Evolutionary conservation across 2,888 invertebrate genomes (phyloP), one percentile per base, ranked within the genome.

Genomic region (Andricus curvator): DNA sequence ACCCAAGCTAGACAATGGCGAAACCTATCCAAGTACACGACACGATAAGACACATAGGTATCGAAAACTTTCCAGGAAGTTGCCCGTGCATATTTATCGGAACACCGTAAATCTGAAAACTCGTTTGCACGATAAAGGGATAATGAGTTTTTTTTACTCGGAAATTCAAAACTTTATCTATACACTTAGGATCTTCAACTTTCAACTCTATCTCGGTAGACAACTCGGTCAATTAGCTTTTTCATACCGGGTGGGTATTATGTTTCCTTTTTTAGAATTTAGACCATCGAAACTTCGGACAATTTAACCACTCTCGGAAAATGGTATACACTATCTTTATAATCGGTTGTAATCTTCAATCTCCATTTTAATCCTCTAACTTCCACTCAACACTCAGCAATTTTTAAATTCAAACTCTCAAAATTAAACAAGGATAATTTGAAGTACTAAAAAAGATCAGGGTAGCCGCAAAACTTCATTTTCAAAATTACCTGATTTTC

Each of bases 1-100:
- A 74, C 33, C 11, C 82, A 80, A 77, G 82, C 80, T 81, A 81
- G 79, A 84, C 84, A 84, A 84, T 84, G 79, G 82, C 77, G 77
- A 81, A 83, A 83, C 79, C 74, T 56, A 60, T 60, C 74, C 74
- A 13, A 56, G 74, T 60, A 74, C 33, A 56, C 41, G 41, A 41
- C 33, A 74, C 29, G 74, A 74, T 74, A 74, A 74, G 74, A 74
- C 13, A 74, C 29, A 74, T 74, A 33, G 74, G 74, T 74, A 74
- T 56, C 56, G 56, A 74, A 74, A 74, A 74, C 56, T 74, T 74
- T 74, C 6, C 56, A 22, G 56, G n/a, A 74, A 74, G 56, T 74
- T 56, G 33, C n/a, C 56, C n/a, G 13, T 37, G 74, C 74, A 74
- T 74, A 74, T 74, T 74, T 74, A 74, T 74, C 56, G 74, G 13